These are phyloP conservation scores for Cryptotermes secundus DNA, from an alignment of 1,140 invertebrate genomes.

Conservation along the genomic window DNA sequence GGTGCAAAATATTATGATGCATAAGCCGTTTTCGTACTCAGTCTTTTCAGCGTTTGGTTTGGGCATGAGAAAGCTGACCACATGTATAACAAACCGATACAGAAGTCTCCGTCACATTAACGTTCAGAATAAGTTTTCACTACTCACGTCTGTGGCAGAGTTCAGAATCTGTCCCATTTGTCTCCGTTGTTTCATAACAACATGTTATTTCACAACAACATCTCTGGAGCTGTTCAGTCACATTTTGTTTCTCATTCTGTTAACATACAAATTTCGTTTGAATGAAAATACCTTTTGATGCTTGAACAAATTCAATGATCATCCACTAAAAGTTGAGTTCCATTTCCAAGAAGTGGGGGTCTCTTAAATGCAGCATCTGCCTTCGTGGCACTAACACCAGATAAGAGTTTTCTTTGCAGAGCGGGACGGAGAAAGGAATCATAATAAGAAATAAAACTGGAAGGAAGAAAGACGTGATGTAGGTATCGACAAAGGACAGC, in stretches of 20 bases:
- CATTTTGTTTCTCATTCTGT: neutral
- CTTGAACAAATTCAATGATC: conserved; percentile 9
- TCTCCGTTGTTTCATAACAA: too few species aligned
- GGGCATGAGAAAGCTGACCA: too few species aligned
- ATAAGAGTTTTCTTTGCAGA: conserved; percentile 13
- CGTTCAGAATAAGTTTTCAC: too few species aligned
- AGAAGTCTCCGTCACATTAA: too few species aligned
- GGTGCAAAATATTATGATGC: too few species aligned
- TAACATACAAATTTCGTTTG: neutral
- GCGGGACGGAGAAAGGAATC: neutral
- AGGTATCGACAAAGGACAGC: conserved; percentile 16
- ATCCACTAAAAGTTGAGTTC: neutral
- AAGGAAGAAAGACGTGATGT: neutral
- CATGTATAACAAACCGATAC: too few species aligned
- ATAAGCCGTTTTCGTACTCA: too few species aligned
- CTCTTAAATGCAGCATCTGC: neutral
- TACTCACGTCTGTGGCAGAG: too few species aligned
- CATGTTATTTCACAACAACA: too few species aligned
- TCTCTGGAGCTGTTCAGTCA: neutral
- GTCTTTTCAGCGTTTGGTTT: too few species aligned
- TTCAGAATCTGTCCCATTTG: too few species aligned
- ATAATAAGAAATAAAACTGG: neutral
- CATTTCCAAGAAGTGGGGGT: conserved; percentile 10
- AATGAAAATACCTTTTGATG: conserved; percentile 10
- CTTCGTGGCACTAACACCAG: neutral